phyloP scores from a whole-genome alignment of 1,140 invertebrate genomes.

The Drosophila micromelanica region DNA sequence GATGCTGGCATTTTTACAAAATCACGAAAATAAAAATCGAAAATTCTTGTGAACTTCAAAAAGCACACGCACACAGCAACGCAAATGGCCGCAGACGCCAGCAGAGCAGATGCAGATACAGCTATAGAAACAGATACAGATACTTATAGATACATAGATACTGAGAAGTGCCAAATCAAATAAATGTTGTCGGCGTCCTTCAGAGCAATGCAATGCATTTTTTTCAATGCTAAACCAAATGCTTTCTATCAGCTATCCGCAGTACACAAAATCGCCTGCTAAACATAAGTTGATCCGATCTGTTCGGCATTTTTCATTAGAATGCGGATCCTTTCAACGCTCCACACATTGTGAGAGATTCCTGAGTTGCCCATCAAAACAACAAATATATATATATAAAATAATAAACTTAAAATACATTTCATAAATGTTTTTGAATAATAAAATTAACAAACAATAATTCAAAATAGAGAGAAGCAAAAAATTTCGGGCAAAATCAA shows the following conservation, averaged over 20 bases:
- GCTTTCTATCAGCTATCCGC: conserved; percentile 34
- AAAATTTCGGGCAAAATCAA: conserved; percentile 42
- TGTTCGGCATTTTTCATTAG: conserved; percentile 30
- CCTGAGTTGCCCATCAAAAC: conserved; percentile 7
- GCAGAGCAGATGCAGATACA: conserved; percentile 21
- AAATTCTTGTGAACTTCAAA: conserved; percentile 69
- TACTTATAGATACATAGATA: conserved; percentile 38
- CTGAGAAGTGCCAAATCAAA: conserved; percentile 65
- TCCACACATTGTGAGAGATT: conserved; percentile 33
- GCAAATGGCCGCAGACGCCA: conserved; percentile 49
- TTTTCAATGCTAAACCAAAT: conserved; percentile 71
- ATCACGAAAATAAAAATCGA: conserved; percentile 45
- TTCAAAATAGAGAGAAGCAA: conserved; percentile 34
- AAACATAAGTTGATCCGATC: conserved; percentile 13
- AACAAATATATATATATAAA: conserved; percentile 1
- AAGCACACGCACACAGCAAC: conserved; percentile 31
- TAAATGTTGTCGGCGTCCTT: conserved; percentile 70
- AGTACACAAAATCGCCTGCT: conserved; percentile 16
- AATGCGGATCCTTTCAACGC: conserved; percentile 43
- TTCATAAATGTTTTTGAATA: conserved; percentile 68
- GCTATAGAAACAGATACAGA: conserved; percentile 12
- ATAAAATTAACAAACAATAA: conserved; percentile 66
- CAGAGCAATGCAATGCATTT: conserved; percentile 71
- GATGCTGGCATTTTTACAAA: conserved; percentile 45
- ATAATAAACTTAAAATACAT: conserved; percentile 49